phyloP scores from a whole-genome alignment of 2,888 invertebrate genomes.

The Trisateles emortualis region DNA sequence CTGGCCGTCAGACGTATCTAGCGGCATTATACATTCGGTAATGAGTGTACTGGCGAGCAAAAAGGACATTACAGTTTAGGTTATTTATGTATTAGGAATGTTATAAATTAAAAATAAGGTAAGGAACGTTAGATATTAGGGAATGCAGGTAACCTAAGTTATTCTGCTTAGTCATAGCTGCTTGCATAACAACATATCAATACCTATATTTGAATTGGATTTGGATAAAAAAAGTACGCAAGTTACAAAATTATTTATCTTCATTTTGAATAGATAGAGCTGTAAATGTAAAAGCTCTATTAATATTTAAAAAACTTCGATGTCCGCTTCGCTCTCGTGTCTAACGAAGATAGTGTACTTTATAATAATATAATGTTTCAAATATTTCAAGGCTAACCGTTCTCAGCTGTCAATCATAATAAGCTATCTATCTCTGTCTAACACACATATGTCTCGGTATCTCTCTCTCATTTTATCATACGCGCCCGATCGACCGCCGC shows the following conservation, averaged over 20 bases:
- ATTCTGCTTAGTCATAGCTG: neutral
- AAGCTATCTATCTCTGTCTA: slow-evolving; percentile 80
- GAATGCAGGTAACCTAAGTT: too few relatives aligned
- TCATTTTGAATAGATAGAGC: slow-evolving; percentile 33
- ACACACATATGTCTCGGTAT: slow-evolving; percentile 62
- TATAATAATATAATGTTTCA: slow-evolving; percentile 87
- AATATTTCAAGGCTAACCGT: slow-evolving; percentile 87
- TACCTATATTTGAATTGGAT: neutral
- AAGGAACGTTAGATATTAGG: neutral
- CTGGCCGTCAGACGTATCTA: slow-evolving; percentile 84
- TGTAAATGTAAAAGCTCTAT: slow-evolving; percentile 37
- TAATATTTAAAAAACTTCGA: slow-evolving; percentile 45
- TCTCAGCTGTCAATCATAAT: slow-evolving; percentile 87
- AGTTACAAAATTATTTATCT: slow-evolving; percentile 34
- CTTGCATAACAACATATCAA: neutral
- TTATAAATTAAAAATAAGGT: too few relatives aligned
- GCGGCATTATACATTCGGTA: slow-evolving; percentile 83
- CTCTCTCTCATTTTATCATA: slow-evolving; percentile 66
- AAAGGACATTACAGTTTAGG: slow-evolving; percentile 57
- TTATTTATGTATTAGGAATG: neutral
- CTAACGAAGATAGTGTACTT: slow-evolving; percentile 84
- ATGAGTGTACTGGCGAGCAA: slow-evolving; percentile 71
- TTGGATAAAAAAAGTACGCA: slow-evolving; percentile 34
- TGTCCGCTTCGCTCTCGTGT: slow-evolving; percentile 76
- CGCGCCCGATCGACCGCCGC: slow-evolving; percentile 78